A percentile compares a stretch with the other conserved stretches of the same genome.
phyloP scores from a whole-genome alignment of 2,113 vertebrate genomes.

The Nyctibius bracteatus region DNA sequence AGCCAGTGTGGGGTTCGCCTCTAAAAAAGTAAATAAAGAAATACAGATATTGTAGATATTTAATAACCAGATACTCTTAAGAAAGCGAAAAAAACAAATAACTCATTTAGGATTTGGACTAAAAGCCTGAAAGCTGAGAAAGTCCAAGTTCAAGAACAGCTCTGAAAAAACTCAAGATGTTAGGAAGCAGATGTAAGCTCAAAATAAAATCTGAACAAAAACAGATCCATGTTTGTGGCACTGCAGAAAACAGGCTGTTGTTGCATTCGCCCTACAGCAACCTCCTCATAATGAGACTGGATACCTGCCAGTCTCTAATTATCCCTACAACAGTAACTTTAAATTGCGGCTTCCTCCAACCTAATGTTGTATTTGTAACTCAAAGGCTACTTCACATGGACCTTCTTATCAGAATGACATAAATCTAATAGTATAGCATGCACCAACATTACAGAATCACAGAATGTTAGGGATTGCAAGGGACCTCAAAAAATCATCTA shows the following conservation, averaged over 20 bases:
- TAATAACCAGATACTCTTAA: neutral
- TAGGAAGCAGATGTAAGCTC: neutral
- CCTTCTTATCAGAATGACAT: neutral
- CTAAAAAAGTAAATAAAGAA: neutral
- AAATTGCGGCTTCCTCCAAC: constrained; percentile 22
- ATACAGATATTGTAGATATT: neutral
- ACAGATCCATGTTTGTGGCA: neutral
- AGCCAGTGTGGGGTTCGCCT: neutral
- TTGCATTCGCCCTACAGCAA: neutral
- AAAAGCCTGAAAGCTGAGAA: neutral
- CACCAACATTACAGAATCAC: neutral
- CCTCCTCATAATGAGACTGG: neutral
- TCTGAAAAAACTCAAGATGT: neutral
- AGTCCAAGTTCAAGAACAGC: neutral
- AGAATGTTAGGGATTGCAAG: too few species aligned
- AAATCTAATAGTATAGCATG: neutral
- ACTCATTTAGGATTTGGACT: neutral
- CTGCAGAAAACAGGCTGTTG: neutral
- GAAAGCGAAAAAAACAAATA: neutral
- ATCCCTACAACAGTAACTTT: neutral
- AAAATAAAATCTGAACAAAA: neutral
- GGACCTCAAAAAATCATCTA: too few species aligned
- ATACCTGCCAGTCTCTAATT: constrained; percentile 18
- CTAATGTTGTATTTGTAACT: neutral
- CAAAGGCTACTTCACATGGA: neutral